Conservation (phyloP, 2,888 invertebrate species). For the Apotomis betuletana region DNA sequence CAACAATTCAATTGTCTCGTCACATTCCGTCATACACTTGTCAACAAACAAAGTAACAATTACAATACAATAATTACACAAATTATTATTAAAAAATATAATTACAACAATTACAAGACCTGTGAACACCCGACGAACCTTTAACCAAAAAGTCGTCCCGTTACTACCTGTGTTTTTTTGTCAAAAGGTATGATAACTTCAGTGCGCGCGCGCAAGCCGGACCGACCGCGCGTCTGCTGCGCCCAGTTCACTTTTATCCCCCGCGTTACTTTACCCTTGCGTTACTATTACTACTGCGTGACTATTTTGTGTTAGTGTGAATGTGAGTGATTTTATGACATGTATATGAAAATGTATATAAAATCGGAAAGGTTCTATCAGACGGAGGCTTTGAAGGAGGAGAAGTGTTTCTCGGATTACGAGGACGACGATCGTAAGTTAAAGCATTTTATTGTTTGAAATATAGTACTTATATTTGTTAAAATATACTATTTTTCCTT, state of each 20-base stretch:
- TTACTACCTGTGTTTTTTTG: conserved; percentile 69
- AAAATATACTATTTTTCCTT: too few relatives aligned
- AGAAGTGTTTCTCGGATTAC: conserved; percentile 71
- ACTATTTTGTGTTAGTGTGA: conserved; percentile 1
- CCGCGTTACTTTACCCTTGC: conserved; percentile 9
- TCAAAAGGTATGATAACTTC: conserved; percentile 72
- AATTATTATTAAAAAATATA: conserved; percentile 1
- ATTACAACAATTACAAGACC: conserved; percentile 18
- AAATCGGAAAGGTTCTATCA: conserved; percentile 78
- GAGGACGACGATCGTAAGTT: conserved; percentile 76
- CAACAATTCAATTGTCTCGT: not conserved
- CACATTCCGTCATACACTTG: not conserved
- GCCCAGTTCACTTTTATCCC: not conserved
- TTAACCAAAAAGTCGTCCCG: conserved; percentile 25
- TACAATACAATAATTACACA: not conserved
- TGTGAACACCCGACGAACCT: conserved; percentile 6
- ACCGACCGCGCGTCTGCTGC: conserved; percentile 62
- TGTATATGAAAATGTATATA: conserved; percentile 79
- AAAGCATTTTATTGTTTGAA: conserved; percentile 1
- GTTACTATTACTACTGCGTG: not conserved
- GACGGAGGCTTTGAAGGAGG: conserved; percentile 68
- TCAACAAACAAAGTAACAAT: not conserved
- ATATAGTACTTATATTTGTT: not conserved
- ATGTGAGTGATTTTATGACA: conserved; percentile 53
- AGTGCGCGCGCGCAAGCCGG: conserved; percentile 71